These are phyloP conservation scores for Malacoraja senta DNA, from an alignment of 2,797 vertebrate genomes.

Conservation along the genomic window DNA sequence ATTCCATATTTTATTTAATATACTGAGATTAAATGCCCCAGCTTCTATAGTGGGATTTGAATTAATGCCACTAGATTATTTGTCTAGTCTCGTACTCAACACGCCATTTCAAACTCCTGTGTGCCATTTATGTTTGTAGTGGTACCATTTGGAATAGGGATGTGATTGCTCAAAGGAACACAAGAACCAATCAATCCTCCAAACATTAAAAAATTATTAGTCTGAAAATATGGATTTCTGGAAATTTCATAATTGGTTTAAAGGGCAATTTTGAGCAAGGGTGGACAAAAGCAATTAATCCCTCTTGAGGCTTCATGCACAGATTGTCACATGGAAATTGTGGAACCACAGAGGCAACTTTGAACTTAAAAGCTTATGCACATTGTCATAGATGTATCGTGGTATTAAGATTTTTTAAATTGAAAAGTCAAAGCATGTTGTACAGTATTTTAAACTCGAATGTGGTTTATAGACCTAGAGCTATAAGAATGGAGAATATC, in stretches of 20 bases:
- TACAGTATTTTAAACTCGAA: not conserved
- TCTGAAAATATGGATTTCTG: not conserved
- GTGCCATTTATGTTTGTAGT: not conserved
- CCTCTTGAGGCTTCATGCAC: constrained; percentile 7
- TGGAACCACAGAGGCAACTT: constrained; percentile 16
- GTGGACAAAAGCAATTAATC: constrained; percentile 10
- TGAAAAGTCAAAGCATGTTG: constrained; percentile 6
- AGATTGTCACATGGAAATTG: not conserved
- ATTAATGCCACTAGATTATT: no score
- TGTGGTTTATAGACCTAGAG: not conserved
- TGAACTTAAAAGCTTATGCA: constrained; percentile 25
- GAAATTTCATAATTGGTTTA: not conserved
- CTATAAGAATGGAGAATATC: not conserved
- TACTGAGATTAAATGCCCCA: no score
- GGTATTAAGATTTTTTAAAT: not conserved
- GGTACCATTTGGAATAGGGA: not conserved
- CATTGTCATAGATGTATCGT: not conserved
- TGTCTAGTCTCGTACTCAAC: no score
- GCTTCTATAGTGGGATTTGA: no score
- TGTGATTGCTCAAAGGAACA: constrained; percentile 27
- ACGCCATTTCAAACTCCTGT: no score
- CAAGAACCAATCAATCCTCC: not conserved
- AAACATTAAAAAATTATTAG: not conserved
- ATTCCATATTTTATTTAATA: no score
- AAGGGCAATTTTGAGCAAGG: not conserved